Base-by-base conservation (phyloP, 2,797 vertebrate genomes). In the Liparis tanakae region DNA sequence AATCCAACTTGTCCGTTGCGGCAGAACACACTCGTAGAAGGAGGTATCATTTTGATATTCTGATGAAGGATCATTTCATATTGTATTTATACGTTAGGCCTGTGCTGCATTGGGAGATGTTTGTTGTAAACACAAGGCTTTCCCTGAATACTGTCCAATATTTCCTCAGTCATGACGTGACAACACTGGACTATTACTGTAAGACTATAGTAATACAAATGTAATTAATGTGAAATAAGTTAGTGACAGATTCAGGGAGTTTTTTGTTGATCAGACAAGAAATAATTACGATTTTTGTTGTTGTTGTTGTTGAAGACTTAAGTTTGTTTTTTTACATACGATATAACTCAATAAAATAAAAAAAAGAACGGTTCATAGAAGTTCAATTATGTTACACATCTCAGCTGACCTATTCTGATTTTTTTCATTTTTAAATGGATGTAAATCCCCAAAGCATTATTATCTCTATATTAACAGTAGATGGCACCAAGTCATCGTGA, bases 401-500 rank as follows among this genome's bases (percentile, higher is more conserved):
- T 44, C 15, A 54, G 6, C n/a, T 53, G 1, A 7, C 15, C 7
- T 25, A 14, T 18, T 36, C 53, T 44, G 2, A 39, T 41, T 7
- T 22, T 43, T 57, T 55, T 56, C 22, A 55, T 67, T 80, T 63
- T 70, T 13, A 50, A 62, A 76, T 68, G 64, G 48, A 57, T 10
- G 46, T 30, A 56, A 62, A 63, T 62, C 70, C 66, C 25, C 14
- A 20, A 30, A 70, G 67, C 68, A 84, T 79, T 81, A 70, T 76
- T 59, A 84, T 87, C 80, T 79, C 84, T 80, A 72, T 83, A 88
- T 88, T 90, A 93, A 94, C 94, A 95, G 94, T 91, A 95, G 94
- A 94, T 94, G 94, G 94, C 94, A 94, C 94, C 92, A 94, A 87
- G 87, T 91, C 86, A 91, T 94, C 87, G 83, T 90, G 83, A 81